phyloP scores from a whole-genome alignment of 2,888 invertebrate genomes.

The Candidula unifasciata region DNA sequence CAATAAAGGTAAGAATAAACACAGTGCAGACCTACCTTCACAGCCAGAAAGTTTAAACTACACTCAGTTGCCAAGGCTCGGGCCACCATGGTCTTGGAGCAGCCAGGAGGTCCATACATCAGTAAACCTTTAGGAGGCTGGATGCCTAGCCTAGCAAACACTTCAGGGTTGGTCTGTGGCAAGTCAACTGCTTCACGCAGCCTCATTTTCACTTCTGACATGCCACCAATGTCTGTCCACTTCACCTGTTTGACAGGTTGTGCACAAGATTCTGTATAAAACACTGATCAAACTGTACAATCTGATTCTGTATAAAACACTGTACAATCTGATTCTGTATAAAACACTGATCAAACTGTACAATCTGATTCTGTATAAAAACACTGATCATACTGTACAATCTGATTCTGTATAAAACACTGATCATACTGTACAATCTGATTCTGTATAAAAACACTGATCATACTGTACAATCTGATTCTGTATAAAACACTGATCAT shows the following conservation, averaged over 20 bases:
- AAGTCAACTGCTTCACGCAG: slow-evolving; percentile 94
- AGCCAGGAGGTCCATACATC: slow-evolving; percentile 98
- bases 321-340: background rate
- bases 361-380: background rate
- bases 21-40: slow-evolving; percentile 84
- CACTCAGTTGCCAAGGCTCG: slow-evolving; percentile 97
- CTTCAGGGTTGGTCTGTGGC: slow-evolving; percentile 92
- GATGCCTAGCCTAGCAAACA: slow-evolving; percentile 88
- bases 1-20: no score
- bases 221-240: slow-evolving; percentile 97
- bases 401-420: background rate
- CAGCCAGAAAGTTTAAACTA: slow-evolving; percentile 94
- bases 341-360: background rate
- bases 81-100: slow-evolving; percentile 98
- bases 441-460: background rate
- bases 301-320: background rate
- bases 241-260: slow-evolving; percentile 59
- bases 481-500: background rate
- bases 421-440: no score
- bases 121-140: slow-evolving; percentile 92
- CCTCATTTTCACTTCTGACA: slow-evolving; percentile 89
- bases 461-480: background rate
- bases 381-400: no score
- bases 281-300: no score
- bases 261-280: background rate